phyloP scores from a whole-genome alignment of 1,140 invertebrate species.

The Lepidurus couesii region DNA sequence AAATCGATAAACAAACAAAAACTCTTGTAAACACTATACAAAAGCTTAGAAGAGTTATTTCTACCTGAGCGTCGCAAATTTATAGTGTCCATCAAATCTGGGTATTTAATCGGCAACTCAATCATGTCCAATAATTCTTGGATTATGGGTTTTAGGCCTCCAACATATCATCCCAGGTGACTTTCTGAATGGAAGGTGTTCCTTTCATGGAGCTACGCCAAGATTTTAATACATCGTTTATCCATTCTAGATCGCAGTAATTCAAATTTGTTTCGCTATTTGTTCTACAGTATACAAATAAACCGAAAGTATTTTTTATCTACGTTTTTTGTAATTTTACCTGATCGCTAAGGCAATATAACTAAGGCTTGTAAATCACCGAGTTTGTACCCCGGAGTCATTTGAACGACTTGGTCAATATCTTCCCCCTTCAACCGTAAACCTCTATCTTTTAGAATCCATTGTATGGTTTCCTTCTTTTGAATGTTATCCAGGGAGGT shows the following conservation, averaged over 20 bases:
- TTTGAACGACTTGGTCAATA: neutral
- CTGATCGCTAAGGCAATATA: slow-evolving; percentile 40
- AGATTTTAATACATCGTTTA: slow-evolving; percentile 61
- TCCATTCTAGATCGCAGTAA: slow-evolving; percentile 44
- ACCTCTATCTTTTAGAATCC: neutral
- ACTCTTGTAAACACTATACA: neutral
- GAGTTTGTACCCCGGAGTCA: slow-evolving; percentile 23
- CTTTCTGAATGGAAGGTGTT: slow-evolving; percentile 73
- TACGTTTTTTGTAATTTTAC: slow-evolving; percentile 39
- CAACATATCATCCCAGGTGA: slow-evolving; percentile 80
- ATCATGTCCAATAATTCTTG: slow-evolving; percentile 83
- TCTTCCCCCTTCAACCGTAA: neutral
- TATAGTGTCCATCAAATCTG: slow-evolving; percentile 57
- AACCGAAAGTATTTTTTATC: slow-evolving; percentile 45
- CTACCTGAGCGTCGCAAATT: slow-evolving; percentile 57
- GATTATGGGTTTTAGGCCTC: slow-evolving; percentile 78
- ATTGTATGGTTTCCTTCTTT: neutral
- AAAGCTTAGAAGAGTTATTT: slow-evolving; percentile 38
- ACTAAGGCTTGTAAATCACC: slow-evolving; percentile 31
- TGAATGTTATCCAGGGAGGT: neutral
- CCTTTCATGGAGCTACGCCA: slow-evolving; percentile 70
- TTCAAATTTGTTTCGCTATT: neutral
- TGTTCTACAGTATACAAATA: neutral
- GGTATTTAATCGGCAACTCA: slow-evolving; percentile 71
- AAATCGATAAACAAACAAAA: slow-evolving; percentile 31